A percentile compares a stretch with the other conserved stretches of the same genome.
Evolutionary conservation across 2,888 invertebrate genomes (phyloP).

Genomic region (Lithophane leautieri): DNA sequence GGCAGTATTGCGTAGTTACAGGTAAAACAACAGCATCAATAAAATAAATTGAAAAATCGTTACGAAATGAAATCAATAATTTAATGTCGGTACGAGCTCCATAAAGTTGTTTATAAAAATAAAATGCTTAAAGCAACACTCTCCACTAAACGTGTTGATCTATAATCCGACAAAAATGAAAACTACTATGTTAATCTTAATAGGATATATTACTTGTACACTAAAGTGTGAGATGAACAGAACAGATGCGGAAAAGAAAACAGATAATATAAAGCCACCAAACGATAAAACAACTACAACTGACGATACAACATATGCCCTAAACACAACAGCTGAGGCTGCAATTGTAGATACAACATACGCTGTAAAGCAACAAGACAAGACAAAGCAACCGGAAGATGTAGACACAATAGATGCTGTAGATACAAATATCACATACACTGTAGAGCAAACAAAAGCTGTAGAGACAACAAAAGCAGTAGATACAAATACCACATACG

Average conservation of each 20-base stretch:
- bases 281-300: background rate
- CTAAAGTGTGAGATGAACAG: slow-evolving; percentile 12
- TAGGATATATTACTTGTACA: slow-evolving; percentile 14
- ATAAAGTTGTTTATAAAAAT: slow-evolving; percentile 17
- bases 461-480: background rate
- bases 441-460: background rate
- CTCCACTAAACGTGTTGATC: background rate
- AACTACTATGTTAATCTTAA: slow-evolving; percentile 9
- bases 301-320: background rate
- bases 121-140: background rate
- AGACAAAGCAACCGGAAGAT: background rate
- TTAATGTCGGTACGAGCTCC: background rate
- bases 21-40: slow-evolving; percentile 13
- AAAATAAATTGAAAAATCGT: slow-evolving; percentile 35
- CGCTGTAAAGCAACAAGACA: background rate
- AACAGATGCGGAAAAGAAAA: background rate
- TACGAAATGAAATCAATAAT: slow-evolving; percentile 5
- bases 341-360: background rate
- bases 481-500: too few relatives aligned
- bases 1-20: background rate
- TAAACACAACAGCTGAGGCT: background rate
- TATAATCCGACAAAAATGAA: slow-evolving; percentile 30
- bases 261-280: background rate
- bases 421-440: too few relatives aligned
- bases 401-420: background rate